Percentiles rank a stretch among this genome's conserved stretches.
These are phyloP conservation scores for Leptogaster cylindrica DNA, from an alignment of 2,888 invertebrate species.

Conservation along the genomic window DNA sequence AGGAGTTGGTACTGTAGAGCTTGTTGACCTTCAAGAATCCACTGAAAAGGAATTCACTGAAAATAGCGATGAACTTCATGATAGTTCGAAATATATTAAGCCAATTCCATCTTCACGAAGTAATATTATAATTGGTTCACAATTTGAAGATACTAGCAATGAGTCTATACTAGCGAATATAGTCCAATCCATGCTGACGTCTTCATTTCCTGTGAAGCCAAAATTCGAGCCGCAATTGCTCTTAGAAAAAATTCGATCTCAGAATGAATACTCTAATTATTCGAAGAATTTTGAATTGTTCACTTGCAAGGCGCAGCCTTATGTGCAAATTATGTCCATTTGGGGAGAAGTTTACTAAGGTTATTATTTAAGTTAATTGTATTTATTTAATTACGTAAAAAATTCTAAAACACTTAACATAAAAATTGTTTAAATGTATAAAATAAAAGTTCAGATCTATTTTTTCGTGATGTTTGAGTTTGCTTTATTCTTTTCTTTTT, in stretches of 20 bases:
- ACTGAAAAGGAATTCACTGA: background rate
- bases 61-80: background rate
- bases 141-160: constrained; percentile 36
- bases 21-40: background rate
- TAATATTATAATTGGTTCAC: background rate
- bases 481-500: too few species aligned
- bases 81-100: constrained; percentile 1
- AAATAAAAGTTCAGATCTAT: too few species aligned
- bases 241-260: constrained; percentile 71
- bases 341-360: constrained; percentile 64
- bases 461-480: too few species aligned
- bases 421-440: too few species aligned
- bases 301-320: constrained; percentile 81
- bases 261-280: constrained; percentile 68
- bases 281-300: constrained; percentile 72
- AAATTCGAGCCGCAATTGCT: constrained; percentile 75
- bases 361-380: too few species aligned
- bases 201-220: constrained; percentile 63
- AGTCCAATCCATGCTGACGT: constrained; percentile 66
- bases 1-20: constrained; percentile 43
- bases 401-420: too few species aligned
- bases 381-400: too few species aligned
- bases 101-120: background rate
- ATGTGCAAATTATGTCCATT: constrained; percentile 77
- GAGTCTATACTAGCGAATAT: constrained; percentile 64